Evolutionary conservation across 2,113 vertebrate genomes (phyloP).

Genomic region (Chlorodrepanis virens): DNA sequence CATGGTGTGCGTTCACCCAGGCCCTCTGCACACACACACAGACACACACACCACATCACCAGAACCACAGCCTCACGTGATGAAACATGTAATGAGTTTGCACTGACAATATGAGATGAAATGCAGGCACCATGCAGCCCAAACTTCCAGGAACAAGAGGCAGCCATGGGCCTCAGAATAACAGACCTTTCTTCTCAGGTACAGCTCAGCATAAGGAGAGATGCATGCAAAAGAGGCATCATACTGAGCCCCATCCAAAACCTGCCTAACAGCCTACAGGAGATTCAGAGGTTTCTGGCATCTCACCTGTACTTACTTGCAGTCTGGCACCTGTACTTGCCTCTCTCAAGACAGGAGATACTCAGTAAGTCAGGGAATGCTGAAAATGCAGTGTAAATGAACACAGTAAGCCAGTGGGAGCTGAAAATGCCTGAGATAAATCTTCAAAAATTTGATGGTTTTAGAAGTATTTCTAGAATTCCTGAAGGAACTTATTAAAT

Average conservation of each 20-base stretch:
- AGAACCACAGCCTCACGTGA: conserved; percentile 28
- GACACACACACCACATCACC: not conserved
- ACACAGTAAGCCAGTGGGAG: too few species aligned
- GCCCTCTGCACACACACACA: not conserved
- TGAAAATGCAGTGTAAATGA: too few species aligned
- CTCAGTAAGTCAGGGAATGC: not conserved
- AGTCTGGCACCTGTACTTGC: not conserved
- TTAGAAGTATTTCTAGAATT: not conserved
- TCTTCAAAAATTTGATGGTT: not conserved
- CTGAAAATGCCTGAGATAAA: not conserved
- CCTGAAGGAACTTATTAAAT: not conserved
- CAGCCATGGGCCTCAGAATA: not conserved
- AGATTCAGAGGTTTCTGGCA: not conserved
- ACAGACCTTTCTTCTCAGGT: not conserved
- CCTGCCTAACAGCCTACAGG: not conserved
- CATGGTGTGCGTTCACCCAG: fast-evolving
- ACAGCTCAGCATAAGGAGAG: not conserved
- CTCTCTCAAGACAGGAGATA: not conserved
- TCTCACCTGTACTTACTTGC: not conserved
- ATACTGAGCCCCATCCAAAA: not conserved
- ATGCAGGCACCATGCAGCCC: not conserved
- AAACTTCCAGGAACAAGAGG: not conserved
- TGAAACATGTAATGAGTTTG: not conserved
- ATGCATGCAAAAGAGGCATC: not conserved
- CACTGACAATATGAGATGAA: not conserved